A percentile compares a stretch with the other conserved stretches of the same genome.
Evolutionary conservation across 2,113 vertebrate genomes (phyloP).

Genomic region (Donacobius atricapilla): DNA sequence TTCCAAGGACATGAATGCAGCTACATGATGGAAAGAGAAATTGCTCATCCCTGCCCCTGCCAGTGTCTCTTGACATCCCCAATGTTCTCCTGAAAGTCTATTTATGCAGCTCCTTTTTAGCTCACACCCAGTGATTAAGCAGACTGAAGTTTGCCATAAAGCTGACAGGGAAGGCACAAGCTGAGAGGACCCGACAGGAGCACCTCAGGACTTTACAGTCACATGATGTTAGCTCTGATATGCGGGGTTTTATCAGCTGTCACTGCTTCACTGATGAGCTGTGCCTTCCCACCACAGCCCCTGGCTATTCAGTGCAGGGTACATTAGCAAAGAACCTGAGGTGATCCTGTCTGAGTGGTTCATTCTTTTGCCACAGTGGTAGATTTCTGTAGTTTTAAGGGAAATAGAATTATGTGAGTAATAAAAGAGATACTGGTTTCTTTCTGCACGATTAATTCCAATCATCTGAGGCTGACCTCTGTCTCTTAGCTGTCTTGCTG

Average conservation of each 20-base stretch:
- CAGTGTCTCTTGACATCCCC: not conserved
- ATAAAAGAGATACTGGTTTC: not conserved
- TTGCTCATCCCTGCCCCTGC: not conserved
- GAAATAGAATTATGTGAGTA: not conserved
- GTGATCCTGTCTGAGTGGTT: not conserved
- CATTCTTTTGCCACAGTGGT: not conserved
- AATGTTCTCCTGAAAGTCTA: not conserved
- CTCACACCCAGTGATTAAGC: not conserved
- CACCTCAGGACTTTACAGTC: not conserved
- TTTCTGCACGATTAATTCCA: not conserved
- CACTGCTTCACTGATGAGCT: not conserved
- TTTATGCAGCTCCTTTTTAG: not conserved
- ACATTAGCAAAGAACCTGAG: not conserved
- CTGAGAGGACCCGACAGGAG: not conserved
- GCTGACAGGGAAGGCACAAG: not conserved
- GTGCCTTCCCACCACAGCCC: not conserved
- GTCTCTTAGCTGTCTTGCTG: not conserved
- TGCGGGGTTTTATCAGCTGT: not conserved
- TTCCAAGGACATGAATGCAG: not conserved
- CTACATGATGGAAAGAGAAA: not conserved
- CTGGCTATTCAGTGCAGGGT: not conserved
- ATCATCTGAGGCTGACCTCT: not conserved
- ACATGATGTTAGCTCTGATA: not conserved
- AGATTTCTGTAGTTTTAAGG: not conserved
- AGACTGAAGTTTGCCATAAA: not conserved